Base-by-base conservation (phyloP, 2,113 vertebrate species). In the Scomber colias region DNA sequence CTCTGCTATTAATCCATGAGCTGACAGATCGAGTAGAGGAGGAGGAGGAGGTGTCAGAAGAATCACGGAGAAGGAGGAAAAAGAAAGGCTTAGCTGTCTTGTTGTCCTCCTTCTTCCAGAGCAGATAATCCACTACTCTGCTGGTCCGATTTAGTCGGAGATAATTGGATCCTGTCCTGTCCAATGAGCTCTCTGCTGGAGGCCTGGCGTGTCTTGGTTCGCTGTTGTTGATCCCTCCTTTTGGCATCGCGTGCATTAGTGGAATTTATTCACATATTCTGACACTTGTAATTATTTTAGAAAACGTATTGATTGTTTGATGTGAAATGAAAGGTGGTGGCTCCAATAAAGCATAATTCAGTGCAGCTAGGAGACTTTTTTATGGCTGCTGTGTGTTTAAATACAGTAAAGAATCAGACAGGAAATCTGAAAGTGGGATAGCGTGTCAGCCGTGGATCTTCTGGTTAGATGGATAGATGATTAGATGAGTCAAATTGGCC, bases 141-240 rank as follows among this genome's bases (percentile, higher is more conserved):
- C 70, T 79, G 76, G 51, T 83, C 82, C 14, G 64, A 85, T 90
- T 90, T 86, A 89, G 65, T 83, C 27, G 0, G 69, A 77, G 61
- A 77, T 89, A 89, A 93, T 92, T 91, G 88, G 87, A 92, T 92
- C 87, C 17, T 0, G 14, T 59, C 48, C 68, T 53, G 77, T 75
- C 90, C 80, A 92, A 77, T 92, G 61, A 81, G 73, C 61, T 83
- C 77, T 44, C 62, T 16, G 74, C 80, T 48, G 68, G 67, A 11
- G 50, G 48, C 59, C 51, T 50, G 45, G 56, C 64, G 5, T 61
- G 62, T 84, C 82, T 79, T 75, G 75, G 75, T 85, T 72, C 54
- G 48, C 63, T 65, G 73, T 0, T 6, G 71, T 53, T 69, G 70
- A 81, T 75, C 75, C 50, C 56, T 77, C 83, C 59, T 69, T 59